Percentiles rank a stretch among this genome's conserved stretches.
Conservation (phyloP, 2,113 vertebrate genomes). For the Grammomys dolichurus region DNA sequence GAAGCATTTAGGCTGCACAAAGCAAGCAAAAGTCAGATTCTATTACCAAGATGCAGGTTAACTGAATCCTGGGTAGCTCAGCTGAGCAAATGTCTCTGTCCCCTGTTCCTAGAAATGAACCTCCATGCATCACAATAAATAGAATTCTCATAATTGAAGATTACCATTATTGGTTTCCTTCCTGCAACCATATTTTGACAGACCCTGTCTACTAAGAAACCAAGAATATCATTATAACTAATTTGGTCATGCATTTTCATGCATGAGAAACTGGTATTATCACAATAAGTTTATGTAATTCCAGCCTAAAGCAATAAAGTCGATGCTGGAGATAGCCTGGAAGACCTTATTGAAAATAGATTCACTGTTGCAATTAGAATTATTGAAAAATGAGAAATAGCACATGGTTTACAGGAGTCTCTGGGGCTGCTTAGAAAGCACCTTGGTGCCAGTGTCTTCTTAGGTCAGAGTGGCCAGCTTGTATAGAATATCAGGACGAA, state of each 20-base stretch:
- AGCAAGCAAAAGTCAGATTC: neutral
- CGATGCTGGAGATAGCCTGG: constrained; percentile 15
- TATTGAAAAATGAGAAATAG: constrained; percentile 61
- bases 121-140: neutral
- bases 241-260: constrained; percentile 60
- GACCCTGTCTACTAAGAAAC: constrained; percentile 39
- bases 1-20: neutral
- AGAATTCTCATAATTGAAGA: neutral
- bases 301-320: constrained; percentile 48
- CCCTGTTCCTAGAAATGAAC: no score
- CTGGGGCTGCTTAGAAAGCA: neutral
- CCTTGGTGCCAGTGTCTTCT: neutral
- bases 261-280: constrained; percentile 47
- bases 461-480: neutral
- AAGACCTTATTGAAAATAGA: constrained; percentile 28
- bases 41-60: neutral
- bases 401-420: neutral
- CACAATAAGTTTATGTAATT: constrained; percentile 63
- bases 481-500: neutral
- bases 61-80: neutral
- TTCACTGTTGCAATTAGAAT: constrained; percentile 55
- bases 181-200: constrained; percentile 44
- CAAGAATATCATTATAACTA: constrained; percentile 41
- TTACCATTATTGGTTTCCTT: constrained; percentile 20
- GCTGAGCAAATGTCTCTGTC: neutral